Base-by-base conservation (phyloP, 2,113 vertebrate genomes). In the Hiodon tergisus region DNA sequence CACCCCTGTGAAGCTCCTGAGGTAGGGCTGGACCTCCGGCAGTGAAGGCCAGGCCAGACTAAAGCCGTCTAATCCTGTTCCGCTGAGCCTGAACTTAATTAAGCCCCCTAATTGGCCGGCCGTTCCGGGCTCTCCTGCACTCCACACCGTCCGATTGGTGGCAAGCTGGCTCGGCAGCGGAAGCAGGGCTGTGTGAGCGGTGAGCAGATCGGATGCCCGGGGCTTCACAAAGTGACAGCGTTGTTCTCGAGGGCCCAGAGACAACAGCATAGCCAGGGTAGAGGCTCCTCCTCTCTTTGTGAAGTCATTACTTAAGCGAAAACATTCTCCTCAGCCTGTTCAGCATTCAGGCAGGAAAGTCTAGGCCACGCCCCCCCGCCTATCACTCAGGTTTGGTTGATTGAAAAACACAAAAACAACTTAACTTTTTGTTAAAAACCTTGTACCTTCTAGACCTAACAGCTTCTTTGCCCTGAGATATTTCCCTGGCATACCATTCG, bases 401-500 rank as follows among this genome's bases (percentile, higher is more conserved):
- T 72, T 72, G 17, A 72, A 61, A 72, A 58, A 52, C 48, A 72
- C 17, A 62, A 58, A 71, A 61, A 61, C 59, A 50, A 58, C 6
- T 55, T 13, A 14, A 48, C 58, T 8, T 10, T 7, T 3, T 10
- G 13, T 14, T 14, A 55, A 17, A 52, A 50, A 11, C 54, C 59
- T 72, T 57, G 58, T 55, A 52, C 6, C 58, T 65, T 66, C 50
- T 57, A 9, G 57, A 59, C 55, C 2, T 46, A 17, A 62, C 48
- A 52, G 51, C 61, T 74, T 48, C 72, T 66, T 74, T 73, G 11
- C 57, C 55, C 60, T 72, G 65, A 31, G 55, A 65, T 52, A 6
- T 53, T 5, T 52, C 65, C 55, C 63, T 54, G 6, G 13, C 31
- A 75, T 67, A 50, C 14, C 53, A 50, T 55, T 52, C 14, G 16